These are phyloP conservation scores for Rhabdomys dilectus DNA, from an alignment of 2,113 vertebrate genomes.

Conservation along the genomic window DNA sequence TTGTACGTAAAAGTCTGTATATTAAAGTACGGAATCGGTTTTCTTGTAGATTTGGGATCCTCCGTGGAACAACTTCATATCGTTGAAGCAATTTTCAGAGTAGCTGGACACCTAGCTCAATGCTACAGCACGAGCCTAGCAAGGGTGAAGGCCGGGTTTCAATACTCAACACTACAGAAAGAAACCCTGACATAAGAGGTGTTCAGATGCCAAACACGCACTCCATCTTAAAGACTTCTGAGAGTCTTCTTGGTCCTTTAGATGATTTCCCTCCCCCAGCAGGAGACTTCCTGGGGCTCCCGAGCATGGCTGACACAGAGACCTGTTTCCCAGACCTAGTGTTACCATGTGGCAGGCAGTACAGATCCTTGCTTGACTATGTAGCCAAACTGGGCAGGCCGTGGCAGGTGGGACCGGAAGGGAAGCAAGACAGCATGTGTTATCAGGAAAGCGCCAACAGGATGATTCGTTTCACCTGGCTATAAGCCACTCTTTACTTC, in stretches of 20 bases:
- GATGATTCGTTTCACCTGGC: conserved; percentile 24
- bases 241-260: neutral
- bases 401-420: neutral
- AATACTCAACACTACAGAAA: neutral
- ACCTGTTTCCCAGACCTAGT: neutral
- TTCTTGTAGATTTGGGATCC: neutral
- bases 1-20: neutral
- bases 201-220: neutral
- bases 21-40: neutral
- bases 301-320: neutral
- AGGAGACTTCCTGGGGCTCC: neutral
- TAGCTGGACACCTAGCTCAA: neutral
- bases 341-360: neutral
- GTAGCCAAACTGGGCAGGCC: neutral
- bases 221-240: neutral
- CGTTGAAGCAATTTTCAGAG: neutral
- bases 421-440: neutral
- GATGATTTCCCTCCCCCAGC: too few relatives aligned
- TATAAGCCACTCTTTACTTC: conserved; percentile 42
- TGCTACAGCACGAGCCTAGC: neutral
- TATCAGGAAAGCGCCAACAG: neutral
- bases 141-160: neutral
- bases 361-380: neutral
- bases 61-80: neutral
- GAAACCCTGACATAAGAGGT: neutral